A percentile compares a stretch with the other conserved stretches of the same genome.
phyloP scores from a whole-genome alignment of 1,140 invertebrate species.

The Drosophila bocki region DNA sequence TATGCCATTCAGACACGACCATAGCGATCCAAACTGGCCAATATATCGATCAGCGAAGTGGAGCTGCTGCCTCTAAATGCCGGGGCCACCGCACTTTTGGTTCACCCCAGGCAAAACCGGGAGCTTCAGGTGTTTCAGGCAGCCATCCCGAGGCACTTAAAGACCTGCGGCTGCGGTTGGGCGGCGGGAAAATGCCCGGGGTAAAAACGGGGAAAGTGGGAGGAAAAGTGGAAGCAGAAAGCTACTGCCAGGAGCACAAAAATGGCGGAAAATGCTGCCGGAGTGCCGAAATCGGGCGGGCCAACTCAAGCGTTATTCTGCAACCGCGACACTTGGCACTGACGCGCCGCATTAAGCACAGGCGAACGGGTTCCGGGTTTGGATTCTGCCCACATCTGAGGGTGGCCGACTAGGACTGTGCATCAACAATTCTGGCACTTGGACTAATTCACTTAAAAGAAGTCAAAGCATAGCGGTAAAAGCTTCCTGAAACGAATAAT shows the following conservation, averaged over 20 bases:
- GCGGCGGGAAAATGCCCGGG: not conserved
- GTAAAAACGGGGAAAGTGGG: not conserved
- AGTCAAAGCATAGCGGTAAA: not conserved
- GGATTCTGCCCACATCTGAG: constrained; percentile 3
- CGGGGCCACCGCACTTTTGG: constrained; percentile 31
- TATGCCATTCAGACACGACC: constrained; percentile 36
- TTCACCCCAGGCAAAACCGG: constrained; percentile 19
- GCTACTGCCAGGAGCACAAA: constrained; percentile 26
- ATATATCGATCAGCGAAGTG: constrained; percentile 39
- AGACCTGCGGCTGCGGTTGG: constrained; percentile 45
- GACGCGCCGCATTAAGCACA: constrained; percentile 75
- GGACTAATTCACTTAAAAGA: constrained; percentile 7
- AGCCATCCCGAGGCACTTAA: constrained; percentile 37
- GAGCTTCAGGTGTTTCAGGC: constrained; percentile 36
- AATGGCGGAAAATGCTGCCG: constrained; percentile 31
- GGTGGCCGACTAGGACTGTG: constrained; percentile 4
- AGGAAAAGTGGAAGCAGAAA: not conserved
- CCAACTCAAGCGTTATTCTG: constrained; percentile 70
- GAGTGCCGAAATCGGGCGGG: constrained; percentile 46
- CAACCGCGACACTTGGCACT: constrained; percentile 76
- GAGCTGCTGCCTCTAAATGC: constrained; percentile 25
- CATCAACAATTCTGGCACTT: constrained; percentile 1
- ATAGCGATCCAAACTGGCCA: constrained; percentile 22
- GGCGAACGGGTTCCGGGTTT: constrained; percentile 54
- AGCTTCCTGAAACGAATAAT: not conserved